Base-by-base conservation (phyloP, 2,888 invertebrate species). In the Adineta ricciae region DNA sequence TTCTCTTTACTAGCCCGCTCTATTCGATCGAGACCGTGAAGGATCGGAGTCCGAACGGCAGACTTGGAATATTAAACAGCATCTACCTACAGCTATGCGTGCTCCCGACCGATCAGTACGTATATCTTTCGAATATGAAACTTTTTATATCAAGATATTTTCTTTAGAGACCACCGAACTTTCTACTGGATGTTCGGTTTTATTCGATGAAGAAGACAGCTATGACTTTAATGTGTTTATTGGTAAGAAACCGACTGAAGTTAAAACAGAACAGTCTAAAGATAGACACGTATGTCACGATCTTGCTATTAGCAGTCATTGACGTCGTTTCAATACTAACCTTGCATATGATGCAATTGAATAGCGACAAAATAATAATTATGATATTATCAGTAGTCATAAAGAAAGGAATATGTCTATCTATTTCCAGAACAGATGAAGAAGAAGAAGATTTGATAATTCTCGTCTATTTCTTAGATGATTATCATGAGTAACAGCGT, bases 121-220 rank as follows among this genome's bases (percentile, higher is more conserved):
- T 32, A 24, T 41, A 38, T n/a, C 19, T 36, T 78, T 78, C 5
- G 19, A 19, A 46, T 46, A 5, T 46, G 46, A 46, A 8, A 46
- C 46, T 46, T 46, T 50, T 16, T 9, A 50, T 14, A 49, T 49
- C 49, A 14, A 49, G 8, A 14, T 49, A 27, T 64, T 64, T 14
- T 5, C 7, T 82, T 41, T 38, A 82, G 82, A 21, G 38, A 82
- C 41, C 82, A 46, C 38, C 82, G 3, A 21, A 1, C n/a, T 14
- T 38, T 8, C 24, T 46, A 41, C n/a, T 82, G 24, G 82, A 82
- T 82, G 41, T 5, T n/a, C 21, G 46, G 14, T 46, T 82, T 46
- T 82, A 46, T 82, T 38, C 82, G n/a, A 46, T 82, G 82, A 82
- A 82, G 19, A 82, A 82, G 21, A 82, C 82, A 24, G 82, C 46